A percentile compares a stretch with the other conserved stretches of the same genome.
Evolutionary conservation across 2,797 vertebrate species (phyloP).

Genomic region (Sylvia borin): DNA sequence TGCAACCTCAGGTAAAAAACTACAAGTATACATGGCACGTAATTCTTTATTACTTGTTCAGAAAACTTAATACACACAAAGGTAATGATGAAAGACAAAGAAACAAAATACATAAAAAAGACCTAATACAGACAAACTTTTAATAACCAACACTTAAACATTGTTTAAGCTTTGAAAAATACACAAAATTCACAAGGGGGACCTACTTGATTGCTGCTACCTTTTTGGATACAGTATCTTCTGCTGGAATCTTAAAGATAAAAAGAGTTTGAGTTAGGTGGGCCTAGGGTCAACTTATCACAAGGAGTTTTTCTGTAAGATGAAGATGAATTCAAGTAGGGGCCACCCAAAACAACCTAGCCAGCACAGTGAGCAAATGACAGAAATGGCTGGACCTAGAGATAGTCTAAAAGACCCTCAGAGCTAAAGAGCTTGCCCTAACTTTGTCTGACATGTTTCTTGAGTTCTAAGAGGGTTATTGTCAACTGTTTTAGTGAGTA

Average conservation of each 20-base stretch:
- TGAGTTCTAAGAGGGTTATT: neutral
- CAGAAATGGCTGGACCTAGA: neutral
- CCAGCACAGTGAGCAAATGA: neutral
- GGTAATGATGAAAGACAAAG: neutral
- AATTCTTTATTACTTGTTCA: neutral
- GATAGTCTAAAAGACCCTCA: neutral
- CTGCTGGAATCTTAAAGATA: constrained; percentile 86
- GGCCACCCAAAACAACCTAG: neutral
- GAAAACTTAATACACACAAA: neutral
- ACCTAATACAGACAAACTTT: neutral
- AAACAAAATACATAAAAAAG: neutral
- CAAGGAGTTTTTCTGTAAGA: neutral
- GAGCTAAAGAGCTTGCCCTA: neutral
- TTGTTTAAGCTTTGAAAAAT: neutral
- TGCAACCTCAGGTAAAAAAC: neutral
- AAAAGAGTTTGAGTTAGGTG: neutral
- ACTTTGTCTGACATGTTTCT: neutral
- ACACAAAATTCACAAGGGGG: neutral
- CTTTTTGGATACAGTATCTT: constrained; percentile 84
- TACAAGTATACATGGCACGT: neutral
- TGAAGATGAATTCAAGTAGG: neutral
- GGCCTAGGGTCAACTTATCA: neutral
- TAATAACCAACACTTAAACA: neutral
- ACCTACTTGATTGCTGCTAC: constrained; percentile 89
- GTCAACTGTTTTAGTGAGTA: neutral